Evolutionary conservation across 1,140 invertebrate genomes (phyloP).

Genomic region (Oedothorax gibbosus): DNA sequence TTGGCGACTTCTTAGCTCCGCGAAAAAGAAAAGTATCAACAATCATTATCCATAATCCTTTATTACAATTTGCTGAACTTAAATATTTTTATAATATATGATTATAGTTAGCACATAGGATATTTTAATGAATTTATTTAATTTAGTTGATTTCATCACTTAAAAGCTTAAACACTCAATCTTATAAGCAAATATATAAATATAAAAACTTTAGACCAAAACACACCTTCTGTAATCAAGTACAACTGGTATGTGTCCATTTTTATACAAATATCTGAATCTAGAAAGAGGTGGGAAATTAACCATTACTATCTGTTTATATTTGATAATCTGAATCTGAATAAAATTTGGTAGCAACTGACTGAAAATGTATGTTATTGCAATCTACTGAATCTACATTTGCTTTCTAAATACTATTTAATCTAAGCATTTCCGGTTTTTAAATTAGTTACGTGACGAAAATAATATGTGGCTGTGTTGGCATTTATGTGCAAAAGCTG

Average conservation of each 20-base stretch:
- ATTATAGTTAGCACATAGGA: neutral
- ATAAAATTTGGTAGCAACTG: neutral
- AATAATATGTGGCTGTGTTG: too few species aligned
- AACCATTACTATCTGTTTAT: neutral
- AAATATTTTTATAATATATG: too few species aligned
- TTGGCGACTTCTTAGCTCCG: too few species aligned
- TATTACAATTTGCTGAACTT: neutral
- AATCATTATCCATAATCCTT: neutral
- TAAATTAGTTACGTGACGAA: neutral
- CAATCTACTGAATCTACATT: neutral
- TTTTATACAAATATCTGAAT: slow-evolving; percentile 45
- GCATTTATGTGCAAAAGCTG: too few species aligned
- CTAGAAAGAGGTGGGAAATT: neutral
- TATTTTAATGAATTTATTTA: neutral
- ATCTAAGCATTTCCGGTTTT: neutral
- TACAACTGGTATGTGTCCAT: slow-evolving; percentile 32
- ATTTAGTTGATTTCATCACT: neutral
- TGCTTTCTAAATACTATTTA: neutral
- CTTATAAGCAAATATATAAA: neutral
- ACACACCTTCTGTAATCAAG: slow-evolving; percentile 38
- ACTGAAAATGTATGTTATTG: neutral
- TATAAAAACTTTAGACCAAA: neutral
- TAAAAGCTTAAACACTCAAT: neutral
- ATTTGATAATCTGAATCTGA: neutral
- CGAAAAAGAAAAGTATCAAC: too few species aligned